Percentiles rank a stretch among this genome's conserved stretches.
Conservation (phyloP, 2,888 invertebrate species). For the Drosophila kambysellisi region DNA sequence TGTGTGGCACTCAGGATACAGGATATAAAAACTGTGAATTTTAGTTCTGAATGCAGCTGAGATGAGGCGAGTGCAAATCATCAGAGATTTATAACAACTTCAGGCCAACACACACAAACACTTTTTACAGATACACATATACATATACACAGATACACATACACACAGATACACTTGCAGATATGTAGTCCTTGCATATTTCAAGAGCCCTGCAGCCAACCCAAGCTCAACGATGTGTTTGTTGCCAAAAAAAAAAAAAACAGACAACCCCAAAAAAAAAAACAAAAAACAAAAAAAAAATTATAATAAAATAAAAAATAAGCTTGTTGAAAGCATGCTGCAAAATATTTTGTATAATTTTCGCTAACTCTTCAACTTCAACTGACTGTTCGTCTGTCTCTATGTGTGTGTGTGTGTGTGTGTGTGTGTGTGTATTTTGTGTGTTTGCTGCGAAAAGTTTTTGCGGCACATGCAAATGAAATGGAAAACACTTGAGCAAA, state of each 20-base stretch:
- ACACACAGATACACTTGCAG: constrained; percentile 5
- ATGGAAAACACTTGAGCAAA: constrained; percentile 77
- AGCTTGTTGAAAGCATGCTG: constrained; percentile 59
- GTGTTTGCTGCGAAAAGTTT: constrained; percentile 63
- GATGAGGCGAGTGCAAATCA: constrained; percentile 59
- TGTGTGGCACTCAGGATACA: not conserved
- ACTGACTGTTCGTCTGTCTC: constrained; percentile 23
- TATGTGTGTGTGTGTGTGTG: constrained; percentile 15
- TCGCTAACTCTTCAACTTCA: constrained; percentile 60
- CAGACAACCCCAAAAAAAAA: not conserved
- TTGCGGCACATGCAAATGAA: constrained; percentile 76
- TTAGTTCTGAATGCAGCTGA: constrained; percentile 44
- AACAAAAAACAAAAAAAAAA: constrained; percentile 4
- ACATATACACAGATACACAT: not conserved
- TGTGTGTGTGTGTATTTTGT: constrained; percentile 33
- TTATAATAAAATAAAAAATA: constrained; percentile 6
- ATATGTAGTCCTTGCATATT: constrained; percentile 59
- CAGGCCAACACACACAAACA: constrained; percentile 18
- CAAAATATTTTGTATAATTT: constrained; percentile 72
- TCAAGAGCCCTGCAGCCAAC: constrained; percentile 44
- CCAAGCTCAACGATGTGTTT: constrained; percentile 30
- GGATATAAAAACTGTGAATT: constrained; percentile 45
- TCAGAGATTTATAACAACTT: constrained; percentile 70
- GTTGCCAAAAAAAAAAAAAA: constrained; percentile 44
- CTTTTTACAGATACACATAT: not conserved